A percentile compares a stretch with the other conserved stretches of the same genome.
Evolutionary conservation across 2,797 vertebrate genomes (phyloP).

Genomic region (Thripadectes ignobilis): DNA sequence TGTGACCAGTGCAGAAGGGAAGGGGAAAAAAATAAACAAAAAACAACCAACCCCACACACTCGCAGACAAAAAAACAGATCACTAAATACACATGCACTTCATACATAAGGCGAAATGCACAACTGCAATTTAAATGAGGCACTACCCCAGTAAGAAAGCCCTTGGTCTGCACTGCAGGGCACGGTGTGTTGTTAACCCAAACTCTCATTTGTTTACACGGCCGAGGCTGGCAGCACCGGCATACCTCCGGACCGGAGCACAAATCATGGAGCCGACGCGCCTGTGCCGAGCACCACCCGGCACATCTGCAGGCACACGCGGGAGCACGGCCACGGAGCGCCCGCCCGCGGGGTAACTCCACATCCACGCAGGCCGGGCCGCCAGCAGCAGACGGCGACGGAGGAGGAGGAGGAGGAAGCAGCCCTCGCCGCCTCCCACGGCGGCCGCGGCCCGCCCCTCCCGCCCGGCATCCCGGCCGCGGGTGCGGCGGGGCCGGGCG

Average conservation of each 20-base stretch:
- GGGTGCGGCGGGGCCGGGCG: not conserved
- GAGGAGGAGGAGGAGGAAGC: not conserved
- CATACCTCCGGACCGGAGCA: not conserved
- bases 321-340: not conserved
- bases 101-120: not conserved
- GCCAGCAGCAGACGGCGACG: not conserved
- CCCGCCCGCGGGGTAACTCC: constrained; percentile 1
- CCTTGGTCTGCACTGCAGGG: not conserved
- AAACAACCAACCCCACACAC: not conserved
- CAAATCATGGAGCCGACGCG: not conserved
- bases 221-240: not conserved
- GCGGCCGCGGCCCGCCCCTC: not conserved
- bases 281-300: not conserved
- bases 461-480: not conserved
- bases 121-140: not conserved
- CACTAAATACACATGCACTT: not conserved
- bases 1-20: rapidly evolving
- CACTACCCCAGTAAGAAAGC: not conserved
- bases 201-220: not conserved
- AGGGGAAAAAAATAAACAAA: not conserved
- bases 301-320: not conserved
- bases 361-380: constrained; percentile 9
- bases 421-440: not conserved
- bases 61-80: not conserved
- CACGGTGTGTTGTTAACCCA: not conserved